phyloP scores from a whole-genome alignment of 2,113 vertebrate genomes.

The Gadus macrocephalus region DNA sequence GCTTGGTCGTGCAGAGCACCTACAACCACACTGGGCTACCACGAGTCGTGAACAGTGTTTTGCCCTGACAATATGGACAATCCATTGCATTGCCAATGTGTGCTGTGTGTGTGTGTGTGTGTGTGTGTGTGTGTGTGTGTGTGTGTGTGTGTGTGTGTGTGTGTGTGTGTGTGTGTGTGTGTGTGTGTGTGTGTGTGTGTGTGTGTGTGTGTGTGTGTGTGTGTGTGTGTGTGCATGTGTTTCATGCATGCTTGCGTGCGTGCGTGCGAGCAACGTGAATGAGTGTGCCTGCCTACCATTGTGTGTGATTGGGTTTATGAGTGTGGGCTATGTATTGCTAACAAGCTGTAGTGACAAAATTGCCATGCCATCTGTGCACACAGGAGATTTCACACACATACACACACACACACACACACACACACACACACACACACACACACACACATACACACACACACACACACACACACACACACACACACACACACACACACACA shows the following conservation, averaged over 20 bases:
- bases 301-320: conserved; percentile 22
- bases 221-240: neutral
- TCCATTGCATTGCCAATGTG: conserved; percentile 36
- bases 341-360: conserved; percentile 62
- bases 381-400: conserved; percentile 61
- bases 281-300: conserved; percentile 3
- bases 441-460: conserved; percentile 45
- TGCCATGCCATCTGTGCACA: conserved; percentile 63
- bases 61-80: conserved; percentile 22
- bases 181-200: conserved; percentile 25
- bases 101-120: conserved; percentile 14
- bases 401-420: too few species aligned
- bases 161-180: conserved; percentile 27
- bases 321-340: conserved; percentile 28
- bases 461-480: conserved; percentile 6
- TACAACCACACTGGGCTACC: conserved; percentile 40
- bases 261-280: neutral
- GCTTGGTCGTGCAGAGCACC: conserved; percentile 27
- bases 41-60: conserved; percentile 32
- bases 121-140: conserved; percentile 10
- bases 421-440: conserved; percentile 29
- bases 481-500: conserved; percentile 39
- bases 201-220: conserved; percentile 23
- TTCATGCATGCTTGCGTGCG: neutral
- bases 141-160: conserved; percentile 18